phyloP scores from a whole-genome alignment of 2,113 vertebrate genomes.

The Malurus alboscapulatus region DNA sequence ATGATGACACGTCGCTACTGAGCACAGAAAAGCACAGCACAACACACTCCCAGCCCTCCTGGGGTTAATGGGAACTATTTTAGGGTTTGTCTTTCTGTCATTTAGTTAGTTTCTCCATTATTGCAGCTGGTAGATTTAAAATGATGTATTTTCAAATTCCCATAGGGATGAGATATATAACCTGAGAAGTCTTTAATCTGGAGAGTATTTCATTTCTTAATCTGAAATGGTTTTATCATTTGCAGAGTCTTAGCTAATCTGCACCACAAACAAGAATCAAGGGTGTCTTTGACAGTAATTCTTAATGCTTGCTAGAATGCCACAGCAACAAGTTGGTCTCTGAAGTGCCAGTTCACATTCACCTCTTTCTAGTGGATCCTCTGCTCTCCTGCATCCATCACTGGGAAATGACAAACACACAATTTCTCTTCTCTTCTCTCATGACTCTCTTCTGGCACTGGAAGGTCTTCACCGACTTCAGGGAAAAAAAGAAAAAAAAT shows the following conservation, averaged over 20 bases:
- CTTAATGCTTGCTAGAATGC: neutral
- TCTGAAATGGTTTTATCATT: neutral
- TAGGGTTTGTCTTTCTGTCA: neutral
- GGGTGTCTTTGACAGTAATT: neutral
- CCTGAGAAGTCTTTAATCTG: neutral
- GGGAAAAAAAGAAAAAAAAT: too few species aligned
- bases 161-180: neutral
- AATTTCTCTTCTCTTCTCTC: neutral
- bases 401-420: neutral
- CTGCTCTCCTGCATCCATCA: rapidly evolving
- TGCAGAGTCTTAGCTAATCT: neutral
- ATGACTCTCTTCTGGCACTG: neutral
- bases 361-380: neutral
- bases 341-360: neutral
- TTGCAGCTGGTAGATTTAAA: neutral
- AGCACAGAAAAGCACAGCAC: slow-evolving; percentile 13
- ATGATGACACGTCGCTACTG: neutral
- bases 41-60: neutral
- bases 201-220: neutral
- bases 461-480: neutral
- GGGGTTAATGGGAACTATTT: slow-evolving; percentile 1
- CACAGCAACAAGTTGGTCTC: neutral
- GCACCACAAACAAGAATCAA: neutral
- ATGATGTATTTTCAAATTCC: neutral
- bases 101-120: neutral